phyloP scores from a whole-genome alignment of 1,140 invertebrate genomes.

The Trichoplusia ni region DNA sequence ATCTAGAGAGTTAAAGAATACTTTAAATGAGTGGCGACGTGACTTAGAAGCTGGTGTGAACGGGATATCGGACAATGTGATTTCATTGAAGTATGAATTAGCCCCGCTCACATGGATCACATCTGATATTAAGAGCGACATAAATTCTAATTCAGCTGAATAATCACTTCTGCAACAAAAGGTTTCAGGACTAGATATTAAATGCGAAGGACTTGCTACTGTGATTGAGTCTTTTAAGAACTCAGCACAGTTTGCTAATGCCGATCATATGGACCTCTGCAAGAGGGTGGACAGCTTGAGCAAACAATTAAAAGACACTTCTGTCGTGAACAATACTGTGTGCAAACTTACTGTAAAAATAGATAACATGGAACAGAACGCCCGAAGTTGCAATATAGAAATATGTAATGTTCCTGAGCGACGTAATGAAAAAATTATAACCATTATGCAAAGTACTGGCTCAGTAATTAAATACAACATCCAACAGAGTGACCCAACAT shows the following conservation, averaged over 20 bases:
- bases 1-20: neutral
- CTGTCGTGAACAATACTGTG: neutral
- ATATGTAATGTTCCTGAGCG: neutral
- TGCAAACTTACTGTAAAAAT: neutral
- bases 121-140: neutral
- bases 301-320: neutral
- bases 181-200: neutral
- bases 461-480: neutral
- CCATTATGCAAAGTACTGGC: neutral
- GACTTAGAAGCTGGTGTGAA: neutral
- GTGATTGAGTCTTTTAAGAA: neutral
- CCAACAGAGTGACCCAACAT: neutral
- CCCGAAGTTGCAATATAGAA: neutral
- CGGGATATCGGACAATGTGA: neutral
- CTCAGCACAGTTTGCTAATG: neutral
- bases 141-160: neutral
- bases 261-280: neutral
- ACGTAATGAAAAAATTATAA: neutral
- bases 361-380: neutral
- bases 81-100: neutral
- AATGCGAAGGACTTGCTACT: neutral
- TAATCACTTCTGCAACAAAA: neutral
- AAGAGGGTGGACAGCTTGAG: neutral
- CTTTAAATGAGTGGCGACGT: neutral
- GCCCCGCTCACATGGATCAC: neutral